Evolutionary conservation across 2,888 invertebrate genomes (phyloP).

Genomic region (Noctua comes): DNA sequence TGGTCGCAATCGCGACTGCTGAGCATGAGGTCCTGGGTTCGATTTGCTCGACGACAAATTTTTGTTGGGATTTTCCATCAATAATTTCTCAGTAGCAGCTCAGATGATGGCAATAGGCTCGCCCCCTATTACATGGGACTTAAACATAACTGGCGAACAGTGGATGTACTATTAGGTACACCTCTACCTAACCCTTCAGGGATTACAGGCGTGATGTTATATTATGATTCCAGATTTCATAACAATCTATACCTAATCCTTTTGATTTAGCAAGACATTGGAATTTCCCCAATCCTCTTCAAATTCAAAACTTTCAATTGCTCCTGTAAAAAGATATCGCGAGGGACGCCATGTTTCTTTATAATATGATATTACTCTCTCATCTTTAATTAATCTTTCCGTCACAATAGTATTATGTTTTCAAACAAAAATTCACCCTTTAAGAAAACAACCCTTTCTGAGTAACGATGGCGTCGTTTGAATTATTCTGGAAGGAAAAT

Average conservation of each 20-base stretch:
- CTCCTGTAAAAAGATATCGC: constrained; percentile 51
- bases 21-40: background rate
- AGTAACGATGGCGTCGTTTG: constrained; percentile 52
- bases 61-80: background rate
- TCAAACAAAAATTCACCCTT: constrained; percentile 70
- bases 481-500: constrained; percentile 53
- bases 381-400: constrained; percentile 68
- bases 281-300: background rate
- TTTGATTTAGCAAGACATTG: background rate
- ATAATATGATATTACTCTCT: constrained; percentile 64
- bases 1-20: background rate
- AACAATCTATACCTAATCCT: background rate
- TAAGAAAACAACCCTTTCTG: constrained; percentile 66
- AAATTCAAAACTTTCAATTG: constrained; percentile 21
- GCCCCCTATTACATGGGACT: background rate
- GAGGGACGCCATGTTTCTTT: constrained; percentile 43
- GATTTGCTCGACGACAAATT: background rate
- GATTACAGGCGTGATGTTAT: background rate
- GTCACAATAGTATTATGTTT: constrained; percentile 71
- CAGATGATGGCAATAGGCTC: background rate
- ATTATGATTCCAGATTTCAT: background rate
- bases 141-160: background rate
- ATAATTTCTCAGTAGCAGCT: background rate
- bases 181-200: background rate
- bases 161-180: background rate